Evolutionary conservation across 2,888 invertebrate genomes (phyloP), one percentile per base, ranked within the genome.

Genomic region (Bursaphelenchus okinawaensis): DNA sequence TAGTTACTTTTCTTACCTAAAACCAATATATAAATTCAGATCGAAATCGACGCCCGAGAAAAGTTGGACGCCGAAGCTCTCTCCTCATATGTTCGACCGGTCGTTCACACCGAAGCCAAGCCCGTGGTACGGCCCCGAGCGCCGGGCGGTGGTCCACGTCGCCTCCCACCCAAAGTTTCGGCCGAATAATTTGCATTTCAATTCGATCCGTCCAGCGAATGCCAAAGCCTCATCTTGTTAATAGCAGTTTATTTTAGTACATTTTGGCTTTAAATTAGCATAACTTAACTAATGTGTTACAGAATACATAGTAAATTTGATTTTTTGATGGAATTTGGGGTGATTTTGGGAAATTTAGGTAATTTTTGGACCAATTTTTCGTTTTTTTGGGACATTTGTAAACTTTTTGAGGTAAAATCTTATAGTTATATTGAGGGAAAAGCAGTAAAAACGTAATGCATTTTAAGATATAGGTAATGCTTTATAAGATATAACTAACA

Each of bases 31-130:
- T n/a, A n/a, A n/a, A n/a, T n/a, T 57, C 68, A 80, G 81, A 80
- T 80, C 70, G 88, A 89, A 73, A 94, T 96, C 83, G 85, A 98
- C 70, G 74, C 73, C 54, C 72, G 75, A 8, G 90, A 92, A 83
- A 64, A 70, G 52, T 62, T 75, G n/a, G 75, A 75, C 63, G 62
- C 40, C 4, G 58, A 65, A 19, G 52, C 72, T 12, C 64, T 72
- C 27, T 23, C 61, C 27, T 62, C 52, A 24, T 72, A 75, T 31
- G 58, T 76, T 24, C 52, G 20, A 62, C 74, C 73, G 52, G 67
- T 59, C 22, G 40, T 40, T n/a, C 40, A 40, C 6, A 40, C 40
- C 40, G 40, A 40, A 40, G 40, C 40, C n/a, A n/a, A 12, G 16
- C 40, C 40, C 40, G 40, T 40, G 12, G 40, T 40, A 12, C 40